phyloP scores from a whole-genome alignment of 2,797 vertebrate species.

The Leuciscus waleckii region DNA sequence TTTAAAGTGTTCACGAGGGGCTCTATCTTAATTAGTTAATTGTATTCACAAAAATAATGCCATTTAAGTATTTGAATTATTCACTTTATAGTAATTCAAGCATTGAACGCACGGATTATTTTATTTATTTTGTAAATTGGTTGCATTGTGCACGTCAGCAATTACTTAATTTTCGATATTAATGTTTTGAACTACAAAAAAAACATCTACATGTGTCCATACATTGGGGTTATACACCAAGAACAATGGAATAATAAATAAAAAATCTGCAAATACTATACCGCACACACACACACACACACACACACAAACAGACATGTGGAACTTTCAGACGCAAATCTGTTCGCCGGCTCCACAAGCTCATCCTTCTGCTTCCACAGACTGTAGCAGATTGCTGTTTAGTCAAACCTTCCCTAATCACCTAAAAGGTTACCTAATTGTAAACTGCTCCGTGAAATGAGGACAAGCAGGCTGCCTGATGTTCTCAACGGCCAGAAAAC shows the following conservation, averaged over 20 bases:
- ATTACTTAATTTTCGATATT: not conserved
- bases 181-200: not conserved
- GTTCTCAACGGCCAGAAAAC: not conserved
- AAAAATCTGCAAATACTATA: not conserved
- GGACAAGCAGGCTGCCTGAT: constrained; percentile 50
- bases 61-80: not conserved
- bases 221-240: not conserved
- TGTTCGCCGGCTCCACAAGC: constrained; percentile 55
- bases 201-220: not conserved
- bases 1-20: not conserved
- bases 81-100: not conserved
- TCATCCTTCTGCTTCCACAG: constrained; percentile 75
- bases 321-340: constrained; percentile 66
- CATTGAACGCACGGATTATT: not conserved
- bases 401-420: constrained; percentile 79
- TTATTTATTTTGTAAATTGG: not conserved
- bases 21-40: not conserved
- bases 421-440: constrained; percentile 76
- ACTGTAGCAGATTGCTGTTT: constrained; percentile 74
- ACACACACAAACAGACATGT: constrained; percentile 16
- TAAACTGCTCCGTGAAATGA: constrained; percentile 72
- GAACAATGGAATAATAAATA: not conserved
- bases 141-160: not conserved
- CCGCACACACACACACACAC: too few relatives aligned
- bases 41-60: not conserved